phyloP scores from a whole-genome alignment of 2,113 vertebrate genomes.

The Anguilla rostrata region DNA sequence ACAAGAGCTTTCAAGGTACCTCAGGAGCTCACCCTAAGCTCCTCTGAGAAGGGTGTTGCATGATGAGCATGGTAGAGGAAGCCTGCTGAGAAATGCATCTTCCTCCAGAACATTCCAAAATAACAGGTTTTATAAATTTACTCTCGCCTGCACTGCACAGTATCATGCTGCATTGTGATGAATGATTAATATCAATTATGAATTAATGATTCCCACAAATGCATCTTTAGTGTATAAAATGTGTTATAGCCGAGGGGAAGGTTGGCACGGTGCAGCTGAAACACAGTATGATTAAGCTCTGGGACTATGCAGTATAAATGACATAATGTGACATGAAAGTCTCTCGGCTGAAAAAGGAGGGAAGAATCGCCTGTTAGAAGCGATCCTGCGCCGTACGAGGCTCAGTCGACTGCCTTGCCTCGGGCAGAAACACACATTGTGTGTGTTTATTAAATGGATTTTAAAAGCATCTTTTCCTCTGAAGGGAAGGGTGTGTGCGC shows the following conservation, averaged over 20 bases:
- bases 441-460: conserved; percentile 61
- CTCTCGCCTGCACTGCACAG: conserved; percentile 31
- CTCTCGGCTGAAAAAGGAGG: conserved; percentile 22
- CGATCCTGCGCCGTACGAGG: not conserved
- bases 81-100: not conserved
- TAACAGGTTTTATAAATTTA: conserved; percentile 50
- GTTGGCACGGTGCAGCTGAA: not conserved
- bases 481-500: conserved; percentile 27
- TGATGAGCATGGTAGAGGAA: not conserved
- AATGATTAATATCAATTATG: conserved; percentile 59
- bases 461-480: conserved; percentile 57
- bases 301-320: not conserved
- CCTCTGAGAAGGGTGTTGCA: not conserved
- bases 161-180: conserved; percentile 42
- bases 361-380: conserved; percentile 33
- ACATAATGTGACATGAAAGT: conserved; percentile 8
- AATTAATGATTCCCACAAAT: conserved; percentile 53
- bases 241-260: conserved; percentile 12
- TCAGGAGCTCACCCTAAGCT: too few species aligned
- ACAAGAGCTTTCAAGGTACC: conserved; percentile 82
- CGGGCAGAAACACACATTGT: conserved; percentile 51
- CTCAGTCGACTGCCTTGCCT: conserved; percentile 46
- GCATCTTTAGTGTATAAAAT: conserved; percentile 46
- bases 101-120: conserved; percentile 17
- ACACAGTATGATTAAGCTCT: not conserved